Base-by-base conservation (phyloP, 2,888 invertebrate species). In the Mechanitis messenoides region DNA sequence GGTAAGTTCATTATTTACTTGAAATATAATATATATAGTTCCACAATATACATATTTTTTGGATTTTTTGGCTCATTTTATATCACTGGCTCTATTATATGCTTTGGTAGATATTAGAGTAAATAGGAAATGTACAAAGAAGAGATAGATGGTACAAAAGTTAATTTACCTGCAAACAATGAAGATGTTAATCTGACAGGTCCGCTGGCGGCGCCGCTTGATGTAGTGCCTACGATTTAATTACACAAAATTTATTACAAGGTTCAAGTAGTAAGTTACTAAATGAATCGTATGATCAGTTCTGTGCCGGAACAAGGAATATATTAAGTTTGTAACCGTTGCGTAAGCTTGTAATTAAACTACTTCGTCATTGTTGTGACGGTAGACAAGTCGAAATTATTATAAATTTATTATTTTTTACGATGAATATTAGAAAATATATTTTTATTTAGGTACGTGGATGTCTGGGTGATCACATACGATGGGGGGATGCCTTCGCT, bases 401-500 rank as follows among this genome's bases (percentile, higher is more conserved):
- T 20, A 20, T 20, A 20, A 20, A 20, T 20, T 20, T 20, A 20
- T 20, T 20, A 20, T 20, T 20, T 20, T 20, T 20, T 20, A 20
- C 20, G 20, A 20, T 20, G 20, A 20, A 20, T 20, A 20, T 20
- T 1, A 20, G 20, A 47, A 47, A n/a, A n/a, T 31, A 31, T n/a
- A 3, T 50, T 50, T 50, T 42, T 59, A 45, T 53, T 31, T 87
- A 94, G 94, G 92, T 93, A 73, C 93, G 93, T 69, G 94, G 94
- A 33, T 94, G 94, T 75, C 84, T 94, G 45, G 93, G 93, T 71
- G 94, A 95, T 73, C 95, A 95, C 81, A 92, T 95, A 72, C 91
- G 94, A 78, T 95, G 95, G 95, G 95, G 95, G 57, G 95, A 95
- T 76, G 95, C 95, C 20, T 95, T 95, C 83, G 94, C 95, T 50